phyloP scores from a whole-genome alignment of 37 sponge, comb jelly and placozoan genomes.

The Aplysina aerophoba region DNA sequence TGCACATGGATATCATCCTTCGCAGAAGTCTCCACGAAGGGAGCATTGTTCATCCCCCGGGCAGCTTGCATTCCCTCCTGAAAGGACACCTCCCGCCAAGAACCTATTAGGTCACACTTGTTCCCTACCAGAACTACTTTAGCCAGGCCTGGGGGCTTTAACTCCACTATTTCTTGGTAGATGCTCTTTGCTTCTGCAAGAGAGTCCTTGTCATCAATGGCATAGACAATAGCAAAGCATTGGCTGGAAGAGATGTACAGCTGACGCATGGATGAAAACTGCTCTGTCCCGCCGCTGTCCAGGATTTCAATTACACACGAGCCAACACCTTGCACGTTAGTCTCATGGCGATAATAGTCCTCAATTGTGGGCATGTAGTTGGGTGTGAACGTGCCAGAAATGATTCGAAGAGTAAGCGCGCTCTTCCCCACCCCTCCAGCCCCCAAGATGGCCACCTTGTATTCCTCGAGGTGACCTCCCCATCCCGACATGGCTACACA shows the following conservation, averaged over 20 bases:
- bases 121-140: constrained; percentile 76
- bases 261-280: constrained; percentile 85
- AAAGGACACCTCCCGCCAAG: constrained; percentile 54
- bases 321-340: constrained; percentile 70
- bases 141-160: constrained; percentile 31
- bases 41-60: constrained; percentile 56
- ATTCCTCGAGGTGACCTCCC: constrained; percentile 49
- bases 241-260: constrained; percentile 77
- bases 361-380: constrained; percentile 89
- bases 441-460: constrained; percentile 80
- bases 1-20: constrained; percentile 73
- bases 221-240: constrained; percentile 79
- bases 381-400: constrained; percentile 85
- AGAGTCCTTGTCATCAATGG: constrained; percentile 73
- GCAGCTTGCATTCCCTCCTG: constrained; percentile 67
- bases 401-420: constrained; percentile 81
- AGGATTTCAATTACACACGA: constrained; percentile 85
- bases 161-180: constrained; percentile 64
- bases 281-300: constrained; percentile 87
- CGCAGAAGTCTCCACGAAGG: constrained; percentile 84
- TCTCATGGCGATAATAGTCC: constrained; percentile 88
- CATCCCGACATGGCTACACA: not conserved
- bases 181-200: constrained; percentile 72
- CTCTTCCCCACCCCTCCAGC: constrained; percentile 92
- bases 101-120: constrained; percentile 67